Conservation (phyloP, 2,113 vertebrate species). For the Steatornis caripensis region DNA sequence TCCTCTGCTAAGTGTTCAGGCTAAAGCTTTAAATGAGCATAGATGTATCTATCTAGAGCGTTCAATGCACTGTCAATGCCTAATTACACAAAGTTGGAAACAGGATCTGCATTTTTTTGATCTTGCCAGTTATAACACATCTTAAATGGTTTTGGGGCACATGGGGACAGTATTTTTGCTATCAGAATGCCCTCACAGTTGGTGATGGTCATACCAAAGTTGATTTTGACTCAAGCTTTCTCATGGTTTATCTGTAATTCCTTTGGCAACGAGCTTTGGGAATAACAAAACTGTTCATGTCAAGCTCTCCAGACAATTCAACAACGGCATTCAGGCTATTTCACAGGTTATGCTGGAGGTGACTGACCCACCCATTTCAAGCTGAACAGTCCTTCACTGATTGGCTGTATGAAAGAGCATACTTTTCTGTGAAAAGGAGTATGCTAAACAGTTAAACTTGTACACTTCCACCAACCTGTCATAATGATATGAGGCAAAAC, state of each 20-base stretch:
- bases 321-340: not conserved
- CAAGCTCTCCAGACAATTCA: not conserved
- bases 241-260: not conserved
- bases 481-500: not conserved
- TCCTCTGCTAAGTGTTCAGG: not conserved
- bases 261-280: not conserved
- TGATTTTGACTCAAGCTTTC: not conserved
- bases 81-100: not conserved
- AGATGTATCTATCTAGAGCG: not conserved
- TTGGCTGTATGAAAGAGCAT: not conserved
- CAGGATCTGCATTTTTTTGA: not conserved
- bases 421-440: not conserved
- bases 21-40: not conserved
- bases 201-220: not conserved
- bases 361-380: not conserved
- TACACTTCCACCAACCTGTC: not conserved
- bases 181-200: not conserved
- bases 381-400: not conserved
- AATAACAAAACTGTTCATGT: not conserved
- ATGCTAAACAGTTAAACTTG: not conserved
- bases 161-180: not conserved
- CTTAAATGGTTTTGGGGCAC: not conserved
- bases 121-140: not conserved
- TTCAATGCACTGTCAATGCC: not conserved
- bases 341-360: not conserved